These are phyloP conservation scores for Zaprionus taronus DNA, from an alignment of 1,140 invertebrate genomes.

Conservation along the genomic window DNA sequence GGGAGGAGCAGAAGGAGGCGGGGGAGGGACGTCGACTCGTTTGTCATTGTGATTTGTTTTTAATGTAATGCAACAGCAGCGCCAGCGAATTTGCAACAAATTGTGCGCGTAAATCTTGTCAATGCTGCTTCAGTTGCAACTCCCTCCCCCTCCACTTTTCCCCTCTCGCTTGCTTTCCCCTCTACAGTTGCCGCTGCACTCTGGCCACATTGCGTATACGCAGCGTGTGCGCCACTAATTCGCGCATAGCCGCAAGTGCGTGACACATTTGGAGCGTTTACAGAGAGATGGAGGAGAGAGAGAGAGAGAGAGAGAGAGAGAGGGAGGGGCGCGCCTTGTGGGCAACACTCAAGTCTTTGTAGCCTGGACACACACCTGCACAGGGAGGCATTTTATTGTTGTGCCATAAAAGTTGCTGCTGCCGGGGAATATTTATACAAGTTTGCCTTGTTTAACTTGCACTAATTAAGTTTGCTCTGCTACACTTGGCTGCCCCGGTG, in stretches of 20 bases:
- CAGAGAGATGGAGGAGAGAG: not conserved
- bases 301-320: too few relatives aligned
- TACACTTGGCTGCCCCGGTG: constrained; percentile 67
- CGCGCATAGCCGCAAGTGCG: constrained; percentile 31
- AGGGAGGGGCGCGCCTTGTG: not conserved
- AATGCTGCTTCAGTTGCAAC: constrained; percentile 21
- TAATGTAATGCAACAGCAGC: constrained; percentile 48
- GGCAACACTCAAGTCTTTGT: constrained; percentile 9
- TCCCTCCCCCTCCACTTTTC: too few relatives aligned
- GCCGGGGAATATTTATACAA: constrained; percentile 75
- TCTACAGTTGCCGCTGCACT: constrained; percentile 6
- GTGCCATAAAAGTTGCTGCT: constrained; percentile 69
- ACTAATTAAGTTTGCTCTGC: constrained; percentile 78
- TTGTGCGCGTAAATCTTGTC: constrained; percentile 68
- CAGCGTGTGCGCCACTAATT: constrained; percentile 10
- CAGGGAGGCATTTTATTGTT: constrained; percentile 64
- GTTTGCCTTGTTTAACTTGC: constrained; percentile 76
- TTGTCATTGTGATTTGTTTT: constrained; percentile 62
- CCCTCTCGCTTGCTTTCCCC: not conserved
- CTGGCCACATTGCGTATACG: constrained; percentile 13
- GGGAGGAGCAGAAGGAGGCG: not conserved
- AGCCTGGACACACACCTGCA: constrained; percentile 18
- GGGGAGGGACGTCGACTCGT: constrained; percentile 21
- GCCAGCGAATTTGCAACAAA: constrained; percentile 62
- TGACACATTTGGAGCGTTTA: constrained; percentile 59